Evolutionary conservation across 2,113 vertebrate species (phyloP).

Genomic region (Proteles cristata): DNA sequence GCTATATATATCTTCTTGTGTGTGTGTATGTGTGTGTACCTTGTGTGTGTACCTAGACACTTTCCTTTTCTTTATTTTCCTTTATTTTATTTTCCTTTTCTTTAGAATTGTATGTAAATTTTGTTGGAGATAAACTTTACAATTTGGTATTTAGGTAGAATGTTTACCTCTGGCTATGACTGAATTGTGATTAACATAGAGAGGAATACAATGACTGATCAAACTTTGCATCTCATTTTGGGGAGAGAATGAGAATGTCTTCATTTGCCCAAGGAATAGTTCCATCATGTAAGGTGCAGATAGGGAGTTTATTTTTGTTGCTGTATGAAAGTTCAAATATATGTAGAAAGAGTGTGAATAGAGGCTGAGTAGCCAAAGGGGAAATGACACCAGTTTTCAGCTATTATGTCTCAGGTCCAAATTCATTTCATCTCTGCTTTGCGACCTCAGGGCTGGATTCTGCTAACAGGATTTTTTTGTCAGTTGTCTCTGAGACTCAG

Average conservation of each 20-base stretch:
- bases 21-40: background rate
- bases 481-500: background rate
- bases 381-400: background rate
- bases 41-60: background rate
- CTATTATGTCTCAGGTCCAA: background rate
- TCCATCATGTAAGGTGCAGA: background rate
- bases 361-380: background rate
- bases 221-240: background rate
- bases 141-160: background rate
- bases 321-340: background rate
- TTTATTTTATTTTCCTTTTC: background rate
- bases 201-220: background rate
- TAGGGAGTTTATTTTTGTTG: background rate
- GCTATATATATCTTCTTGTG: background rate
- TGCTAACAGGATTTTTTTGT: background rate
- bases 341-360: background rate
- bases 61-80: background rate
- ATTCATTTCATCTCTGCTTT: background rate
- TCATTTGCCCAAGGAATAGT: background rate
- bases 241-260: background rate
- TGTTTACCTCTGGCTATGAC: background rate
- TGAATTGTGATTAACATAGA: background rate
- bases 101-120: background rate
- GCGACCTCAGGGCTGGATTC: background rate
- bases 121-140: background rate